Evolutionary conservation across 2,797 vertebrate species (phyloP).

Genomic region (Sebastes hubbsi): DNA sequence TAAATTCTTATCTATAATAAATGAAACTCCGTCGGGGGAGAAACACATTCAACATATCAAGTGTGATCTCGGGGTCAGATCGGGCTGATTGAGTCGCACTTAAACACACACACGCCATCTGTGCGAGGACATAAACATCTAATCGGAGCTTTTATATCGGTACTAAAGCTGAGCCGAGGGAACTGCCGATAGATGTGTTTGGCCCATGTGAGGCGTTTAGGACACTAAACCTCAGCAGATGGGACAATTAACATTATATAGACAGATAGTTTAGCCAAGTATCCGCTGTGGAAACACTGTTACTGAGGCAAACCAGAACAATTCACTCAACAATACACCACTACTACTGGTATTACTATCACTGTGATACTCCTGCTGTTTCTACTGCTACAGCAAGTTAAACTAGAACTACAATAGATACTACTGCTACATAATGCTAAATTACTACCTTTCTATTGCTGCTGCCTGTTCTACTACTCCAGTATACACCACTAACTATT

Average conservation of each 20-base stretch:
- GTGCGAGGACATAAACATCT: conserved; percentile 16
- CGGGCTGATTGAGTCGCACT: conserved; percentile 5
- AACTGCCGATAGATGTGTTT: conserved; percentile 25
- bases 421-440: neutral
- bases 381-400: neutral
- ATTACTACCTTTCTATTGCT: neutral
- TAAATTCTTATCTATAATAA: neutral
- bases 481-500: neutral
- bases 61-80: neutral
- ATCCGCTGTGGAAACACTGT: neutral
- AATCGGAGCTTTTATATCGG: conserved; percentile 29
- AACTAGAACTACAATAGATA: neutral
- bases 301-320: neutral
- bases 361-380: neutral
- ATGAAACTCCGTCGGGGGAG: neutral
- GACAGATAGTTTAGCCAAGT: conserved; percentile 14
- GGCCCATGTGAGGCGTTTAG: conserved; percentile 15
- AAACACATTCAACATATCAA: neutral
- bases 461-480: neutral
- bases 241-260: conserved; percentile 43
- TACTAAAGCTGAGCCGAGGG: conserved; percentile 8
- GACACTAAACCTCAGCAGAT: conserved; percentile 48
- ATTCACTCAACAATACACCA: neutral
- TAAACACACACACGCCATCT: conserved; percentile 11
- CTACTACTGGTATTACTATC: neutral